Evolutionary conservation across 2,113 vertebrate species (phyloP), one percentile per base, ranked within the genome.

Genomic region (Alouatta palliata): DNA sequence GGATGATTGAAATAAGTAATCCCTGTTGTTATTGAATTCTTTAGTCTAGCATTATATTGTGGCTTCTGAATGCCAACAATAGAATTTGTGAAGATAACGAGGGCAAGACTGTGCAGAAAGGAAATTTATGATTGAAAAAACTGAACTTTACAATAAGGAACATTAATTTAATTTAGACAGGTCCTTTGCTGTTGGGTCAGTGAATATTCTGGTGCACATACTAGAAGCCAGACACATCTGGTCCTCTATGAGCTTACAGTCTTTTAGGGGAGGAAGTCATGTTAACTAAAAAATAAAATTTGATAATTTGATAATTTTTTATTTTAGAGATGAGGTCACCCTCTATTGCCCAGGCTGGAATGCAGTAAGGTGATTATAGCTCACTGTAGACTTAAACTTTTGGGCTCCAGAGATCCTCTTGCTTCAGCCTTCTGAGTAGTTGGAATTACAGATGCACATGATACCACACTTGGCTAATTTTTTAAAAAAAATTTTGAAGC

Each of bases 1-100:
- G 56, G 79, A 82, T 89, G 95, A 79, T 88, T 97, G 91, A 97
- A 96, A 91, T 93, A 97, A 96, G 58, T 89, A 96, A 96, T 94
- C 91, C 91, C 95, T 40, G 49, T 80, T 79, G 73, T 84, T 94
- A 79, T 12, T 61, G 43, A 92, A 95, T 93, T 96, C 83, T 97
- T 88, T n/a, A 79, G n/a, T 79, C 47, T 95, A 77, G 64, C 13
- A 9, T 95, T 90, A 66, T 90, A 61, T 83, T 70, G 32, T 92
- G 68, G 21, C 75, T 96, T 95, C 86, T 75, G n/a, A 95, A 81
- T 94, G 86, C 80, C 93, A 93, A 94, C 23, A 95, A 58, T 70
- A 85, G 93, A 93, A 91, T 96, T 87, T 87, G 52, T 37, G 64
- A 95, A 93, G 64, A 83, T 90, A 90, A 97, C 0, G 6, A 96